Percentiles rank a stretch among this genome's conserved stretches.
These are phyloP conservation scores for Eretmochelys imbricata DNA, from an alignment of 2,113 vertebrate species.

Conservation along the genomic window DNA sequence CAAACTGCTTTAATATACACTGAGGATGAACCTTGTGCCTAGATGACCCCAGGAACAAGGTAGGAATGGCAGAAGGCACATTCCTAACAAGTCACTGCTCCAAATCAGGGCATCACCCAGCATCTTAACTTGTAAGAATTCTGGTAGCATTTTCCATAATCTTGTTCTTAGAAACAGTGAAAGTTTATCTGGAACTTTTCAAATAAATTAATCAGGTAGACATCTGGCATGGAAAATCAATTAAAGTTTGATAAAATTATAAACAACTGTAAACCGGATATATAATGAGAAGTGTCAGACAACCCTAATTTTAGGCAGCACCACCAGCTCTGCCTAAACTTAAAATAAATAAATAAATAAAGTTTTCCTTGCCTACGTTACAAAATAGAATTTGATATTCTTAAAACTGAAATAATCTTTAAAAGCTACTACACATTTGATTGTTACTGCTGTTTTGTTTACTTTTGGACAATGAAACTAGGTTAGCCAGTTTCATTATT, in stretches of 20 bases:
- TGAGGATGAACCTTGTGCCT: not conserved
- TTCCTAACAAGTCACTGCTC: no score
- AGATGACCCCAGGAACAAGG: not conserved
- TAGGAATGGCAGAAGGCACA: not conserved
- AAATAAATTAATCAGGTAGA: no score
- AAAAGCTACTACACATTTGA: not conserved
- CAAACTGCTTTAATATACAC: not conserved
- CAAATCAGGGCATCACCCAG: no score
- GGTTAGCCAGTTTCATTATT: not conserved
- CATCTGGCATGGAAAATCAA: not conserved
- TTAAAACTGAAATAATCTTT: not conserved
- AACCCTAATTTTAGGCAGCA: not conserved
- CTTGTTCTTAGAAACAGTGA: no score
- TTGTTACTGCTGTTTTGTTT: not conserved
- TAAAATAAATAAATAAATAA: no score
- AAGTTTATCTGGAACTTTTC: no score
- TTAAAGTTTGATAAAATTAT: not conserved
- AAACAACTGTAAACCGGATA: not conserved
- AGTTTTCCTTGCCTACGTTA: not conserved
- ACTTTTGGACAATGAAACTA: not conserved
- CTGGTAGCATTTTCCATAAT: no score
- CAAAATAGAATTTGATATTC: not conserved
- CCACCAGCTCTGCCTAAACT: not conserved
- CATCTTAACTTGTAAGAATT: no score
- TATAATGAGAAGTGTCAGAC: not conserved